Base-by-base conservation (phyloP, 2,113 vertebrate species). In the Melanerpes aurifrons region DNA sequence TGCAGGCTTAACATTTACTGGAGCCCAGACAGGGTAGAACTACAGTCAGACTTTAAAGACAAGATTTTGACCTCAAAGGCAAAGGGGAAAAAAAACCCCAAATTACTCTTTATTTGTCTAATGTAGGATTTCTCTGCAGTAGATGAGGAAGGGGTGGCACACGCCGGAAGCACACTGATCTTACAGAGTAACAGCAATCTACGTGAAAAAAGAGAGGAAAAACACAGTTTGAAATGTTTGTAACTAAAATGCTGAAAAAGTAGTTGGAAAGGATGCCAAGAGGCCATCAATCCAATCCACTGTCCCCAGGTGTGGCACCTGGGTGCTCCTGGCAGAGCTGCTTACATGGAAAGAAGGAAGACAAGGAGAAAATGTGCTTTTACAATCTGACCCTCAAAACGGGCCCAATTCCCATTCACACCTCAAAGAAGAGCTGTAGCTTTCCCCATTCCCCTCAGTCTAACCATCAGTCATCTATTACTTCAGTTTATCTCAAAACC, bases 291-390 rank as follows among this genome's bases (percentile, higher is more conserved):
- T 67, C 6, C 58, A 37, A 29, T 7, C 26, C 0, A 0, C 40
- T 63, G 6, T 12, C 7, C 3, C 9, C 3, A 9, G 1, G 5
- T 0, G 5, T 4, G 59, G 47, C 29, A 21, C 4, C 19, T 73
- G 0, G 0, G 3, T 29, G 24, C 62, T 78, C 66, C 47, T 8
- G n/a, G 69, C 29, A 74, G 20, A 87, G 73, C 18, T 72, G 16
- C 28, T 50, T 14, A 24, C 7, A 63, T 63, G 28, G 29, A 31
- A 29, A 77, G 11, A 18, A 71, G 5, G 29, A 28, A 43, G 7
- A 71, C 16, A 62, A 70, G 15, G 22, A 19, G 86, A 82, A 79
- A 73, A 78, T 3, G 12, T 8, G 29, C 29, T 16, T 56, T 24
- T 69, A 66, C 69, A 88, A 24, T 4, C 50, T 12, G 21, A 37